A percentile compares a stretch with the other conserved stretches of the same genome.
Evolutionary conservation across 2,888 invertebrate species (phyloP).

Genomic region (Epinotia ramella): DNA sequence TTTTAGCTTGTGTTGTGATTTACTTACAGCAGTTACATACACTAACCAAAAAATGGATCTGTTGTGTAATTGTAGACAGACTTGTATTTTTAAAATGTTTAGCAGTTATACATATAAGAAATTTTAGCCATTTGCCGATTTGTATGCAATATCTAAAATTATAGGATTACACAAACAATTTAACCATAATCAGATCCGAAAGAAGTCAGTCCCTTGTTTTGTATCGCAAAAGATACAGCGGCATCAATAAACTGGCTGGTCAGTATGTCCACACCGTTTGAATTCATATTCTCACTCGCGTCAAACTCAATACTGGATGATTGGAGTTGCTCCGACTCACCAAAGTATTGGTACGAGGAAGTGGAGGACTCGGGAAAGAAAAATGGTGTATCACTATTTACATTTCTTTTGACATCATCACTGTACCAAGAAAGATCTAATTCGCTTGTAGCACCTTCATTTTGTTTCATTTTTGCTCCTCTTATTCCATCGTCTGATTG

Average conservation of each 20-base stretch:
- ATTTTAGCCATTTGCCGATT: constrained; percentile 6
- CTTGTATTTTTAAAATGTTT: not conserved
- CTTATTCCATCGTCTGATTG: constrained; percentile 60
- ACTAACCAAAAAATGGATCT: not conserved
- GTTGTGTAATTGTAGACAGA: not conserved
- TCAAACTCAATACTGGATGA: constrained; percentile 56
- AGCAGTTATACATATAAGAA: not conserved
- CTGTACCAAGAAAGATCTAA: constrained; percentile 61
- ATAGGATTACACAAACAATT: constrained; percentile 45
- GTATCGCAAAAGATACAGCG: constrained; percentile 90
- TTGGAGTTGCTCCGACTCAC: constrained; percentile 57
- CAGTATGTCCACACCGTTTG: constrained; percentile 56
- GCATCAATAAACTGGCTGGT: constrained; percentile 86
- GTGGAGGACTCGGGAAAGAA: constrained; percentile 62
- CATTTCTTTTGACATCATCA: constrained; percentile 54
- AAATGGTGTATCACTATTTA: constrained; percentile 54
- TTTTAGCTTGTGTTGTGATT: not conserved
- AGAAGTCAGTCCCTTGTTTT: constrained; percentile 88
- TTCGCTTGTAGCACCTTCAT: constrained; percentile 56
- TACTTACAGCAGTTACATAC: not conserved
- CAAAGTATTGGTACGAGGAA: constrained; percentile 60
- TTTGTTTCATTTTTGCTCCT: constrained; percentile 50
- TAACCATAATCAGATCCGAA: constrained; percentile 79
- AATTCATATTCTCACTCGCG: constrained; percentile 54
- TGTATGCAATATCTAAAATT: constrained; percentile 3